phyloP scores from a whole-genome alignment of 2,888 invertebrate species.

The Oeneis ivallda region DNA sequence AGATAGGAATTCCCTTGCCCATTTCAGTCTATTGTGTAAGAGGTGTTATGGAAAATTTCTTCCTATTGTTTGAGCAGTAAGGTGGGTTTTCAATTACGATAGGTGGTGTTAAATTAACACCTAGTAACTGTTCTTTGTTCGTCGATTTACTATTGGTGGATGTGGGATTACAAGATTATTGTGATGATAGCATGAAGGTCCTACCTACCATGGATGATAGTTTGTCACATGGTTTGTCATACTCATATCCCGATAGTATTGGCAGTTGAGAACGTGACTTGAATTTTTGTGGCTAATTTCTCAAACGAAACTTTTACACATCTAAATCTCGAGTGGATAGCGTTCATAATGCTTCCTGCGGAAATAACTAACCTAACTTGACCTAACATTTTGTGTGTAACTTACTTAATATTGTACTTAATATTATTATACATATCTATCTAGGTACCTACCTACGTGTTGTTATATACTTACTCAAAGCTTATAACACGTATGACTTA shows the following conservation, averaged over 20 bases:
- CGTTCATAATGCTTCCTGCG: no score
- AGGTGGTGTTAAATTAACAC: conserved; percentile 74
- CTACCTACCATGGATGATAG: no score
- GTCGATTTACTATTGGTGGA: conserved; percentile 63
- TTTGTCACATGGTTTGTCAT: conserved; percentile 10
- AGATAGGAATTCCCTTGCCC: conserved; percentile 38
- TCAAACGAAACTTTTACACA: no score
- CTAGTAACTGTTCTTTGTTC: conserved; percentile 58
- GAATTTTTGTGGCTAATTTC: neutral
- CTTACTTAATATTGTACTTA: no score
- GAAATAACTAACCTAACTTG: no score
- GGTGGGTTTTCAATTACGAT: conserved; percentile 41
- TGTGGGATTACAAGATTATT: conserved; percentile 35
- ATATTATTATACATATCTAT: neutral
- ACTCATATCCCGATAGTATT: conserved; percentile 5
- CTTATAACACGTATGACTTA: no score
- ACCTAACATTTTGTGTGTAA: no score
- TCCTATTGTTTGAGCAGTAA: conserved; percentile 26
- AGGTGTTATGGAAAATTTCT: conserved; percentile 29
- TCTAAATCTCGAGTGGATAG: no score
- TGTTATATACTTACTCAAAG: no score
- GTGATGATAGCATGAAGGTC: neutral
- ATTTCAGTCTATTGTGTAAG: conserved; percentile 34
- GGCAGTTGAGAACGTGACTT: neutral
- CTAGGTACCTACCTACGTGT: neutral